A percentile compares a stretch with the other conserved stretches of the same genome.
Evolutionary conservation across 2,888 invertebrate species (phyloP).

Genomic region (Napeogenes inachia): DNA sequence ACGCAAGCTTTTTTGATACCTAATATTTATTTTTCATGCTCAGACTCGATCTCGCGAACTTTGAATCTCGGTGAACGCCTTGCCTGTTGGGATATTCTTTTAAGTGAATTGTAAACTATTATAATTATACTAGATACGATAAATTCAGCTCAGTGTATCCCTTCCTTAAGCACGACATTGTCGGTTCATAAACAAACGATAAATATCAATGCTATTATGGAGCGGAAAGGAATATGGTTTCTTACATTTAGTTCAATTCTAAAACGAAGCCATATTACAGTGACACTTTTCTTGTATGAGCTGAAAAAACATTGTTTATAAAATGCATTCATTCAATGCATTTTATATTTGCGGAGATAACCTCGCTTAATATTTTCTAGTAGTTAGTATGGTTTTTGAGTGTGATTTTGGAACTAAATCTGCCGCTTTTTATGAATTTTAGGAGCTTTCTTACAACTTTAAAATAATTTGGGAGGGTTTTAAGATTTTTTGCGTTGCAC

Average conservation of each 20-base stretch:
- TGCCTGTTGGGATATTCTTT: constrained; percentile 20
- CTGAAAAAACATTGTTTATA: constrained; percentile 46
- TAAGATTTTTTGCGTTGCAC: constrained; percentile 28
- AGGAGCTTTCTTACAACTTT: constrained; percentile 45
- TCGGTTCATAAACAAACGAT: constrained; percentile 5
- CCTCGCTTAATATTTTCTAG: constrained; percentile 67
- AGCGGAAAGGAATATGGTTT: constrained; percentile 10
- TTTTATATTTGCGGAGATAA: constrained; percentile 60
- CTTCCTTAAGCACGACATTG: constrained; percentile 32
- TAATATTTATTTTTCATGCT: neutral
- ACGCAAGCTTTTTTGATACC: neutral
- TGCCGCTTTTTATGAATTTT: constrained; percentile 60
- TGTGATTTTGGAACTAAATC: constrained; percentile 68
- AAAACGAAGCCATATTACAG: constrained; percentile 40
- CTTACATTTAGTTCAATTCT: too few species aligned
- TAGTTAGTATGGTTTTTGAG: constrained; percentile 71
- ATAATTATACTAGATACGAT: constrained; percentile 12
- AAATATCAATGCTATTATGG: constrained; percentile 8
- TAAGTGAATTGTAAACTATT: constrained; percentile 18
- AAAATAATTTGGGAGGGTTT: constrained; percentile 30
- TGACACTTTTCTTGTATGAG: constrained; percentile 37
- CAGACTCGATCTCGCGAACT: neutral
- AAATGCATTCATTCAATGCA: constrained; percentile 52
- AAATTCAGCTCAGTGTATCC: constrained; percentile 37
- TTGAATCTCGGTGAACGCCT: constrained; percentile 3